Evolutionary conservation across 2,888 invertebrate species (phyloP).

Genomic region (Steinernema scapterisci): DNA sequence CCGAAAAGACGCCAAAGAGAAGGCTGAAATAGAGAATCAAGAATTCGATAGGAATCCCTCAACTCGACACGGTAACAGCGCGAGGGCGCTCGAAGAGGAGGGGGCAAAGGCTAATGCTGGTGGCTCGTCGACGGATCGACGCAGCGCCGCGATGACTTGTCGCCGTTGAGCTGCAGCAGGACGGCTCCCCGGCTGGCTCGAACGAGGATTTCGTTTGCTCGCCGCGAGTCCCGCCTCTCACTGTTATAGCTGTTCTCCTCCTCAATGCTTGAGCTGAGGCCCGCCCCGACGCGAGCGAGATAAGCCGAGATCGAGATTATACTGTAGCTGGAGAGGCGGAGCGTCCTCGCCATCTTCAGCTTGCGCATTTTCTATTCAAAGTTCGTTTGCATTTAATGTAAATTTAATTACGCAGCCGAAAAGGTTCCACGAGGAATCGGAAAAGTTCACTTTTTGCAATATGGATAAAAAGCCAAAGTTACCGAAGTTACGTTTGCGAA

Average conservation of each 20-base stretch:
- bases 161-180: slow-evolving; percentile 8
- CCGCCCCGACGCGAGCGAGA: slow-evolving; percentile 9
- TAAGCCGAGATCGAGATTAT: slow-evolving; percentile 12
- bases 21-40: neutral
- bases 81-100: too few relatives aligned
- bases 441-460: too few relatives aligned
- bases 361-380: too few relatives aligned
- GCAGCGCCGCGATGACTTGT: neutral
- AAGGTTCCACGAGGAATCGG: too few relatives aligned
- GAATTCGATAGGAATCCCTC: too few relatives aligned
- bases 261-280: slow-evolving; percentile 1
- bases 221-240: slow-evolving; percentile 10
- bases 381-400: too few relatives aligned
- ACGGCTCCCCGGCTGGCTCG: slow-evolving; percentile 23
- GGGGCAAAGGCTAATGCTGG: slow-evolving; percentile 21
- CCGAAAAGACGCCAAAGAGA: neutral
- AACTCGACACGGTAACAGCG: neutral
- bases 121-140: slow-evolving; percentile 2
- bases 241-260: neutral
- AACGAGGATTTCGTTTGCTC: slow-evolving; percentile 25
- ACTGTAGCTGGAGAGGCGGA: slow-evolving; percentile 23
- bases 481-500: too few relatives aligned
- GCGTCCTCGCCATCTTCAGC: too few relatives aligned
- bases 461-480: too few relatives aligned
- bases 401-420: too few relatives aligned